Conservation (phyloP, 2,888 invertebrate species). For the Lottia gigantea region DNA sequence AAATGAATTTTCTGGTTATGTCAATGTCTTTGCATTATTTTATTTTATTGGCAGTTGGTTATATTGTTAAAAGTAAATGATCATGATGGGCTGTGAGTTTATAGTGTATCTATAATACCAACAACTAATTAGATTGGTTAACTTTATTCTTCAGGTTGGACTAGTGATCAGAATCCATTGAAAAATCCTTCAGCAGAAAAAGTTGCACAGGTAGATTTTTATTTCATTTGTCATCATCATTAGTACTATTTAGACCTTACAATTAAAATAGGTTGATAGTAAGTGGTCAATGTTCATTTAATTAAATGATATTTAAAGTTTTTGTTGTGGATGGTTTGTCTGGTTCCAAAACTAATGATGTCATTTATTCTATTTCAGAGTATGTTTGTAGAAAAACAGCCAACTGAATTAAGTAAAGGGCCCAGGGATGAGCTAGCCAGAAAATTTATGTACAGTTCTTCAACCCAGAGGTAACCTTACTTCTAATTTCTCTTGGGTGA, state of each 20-base stretch:
- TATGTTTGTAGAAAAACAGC: slow-evolving; percentile 49
- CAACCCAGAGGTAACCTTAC: slow-evolving; percentile 60
- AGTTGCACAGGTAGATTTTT: slow-evolving; percentile 43
- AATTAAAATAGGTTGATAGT: too few species aligned
- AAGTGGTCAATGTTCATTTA: neutral
- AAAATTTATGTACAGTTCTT: slow-evolving; percentile 62
- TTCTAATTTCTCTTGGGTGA: too few species aligned
- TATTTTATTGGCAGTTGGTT: too few species aligned
- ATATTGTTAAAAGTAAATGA: too few species aligned
- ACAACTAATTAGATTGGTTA: neutral
- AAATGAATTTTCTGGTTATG: too few species aligned
- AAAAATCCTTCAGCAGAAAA: slow-evolving; percentile 36
- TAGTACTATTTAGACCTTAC: too few species aligned
- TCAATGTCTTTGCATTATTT: too few species aligned
- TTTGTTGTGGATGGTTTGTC: too few species aligned
- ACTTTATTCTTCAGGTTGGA: slow-evolving; percentile 58
- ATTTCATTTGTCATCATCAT: neutral
- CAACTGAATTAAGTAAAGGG: slow-evolving; percentile 49
- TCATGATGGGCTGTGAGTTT: too few species aligned
- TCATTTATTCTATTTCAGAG: slow-evolving; percentile 34
- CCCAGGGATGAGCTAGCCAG: slow-evolving; percentile 58
- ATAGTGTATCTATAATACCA: too few species aligned
- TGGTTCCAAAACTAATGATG: neutral
- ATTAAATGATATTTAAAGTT: neutral
- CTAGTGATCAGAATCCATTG: slow-evolving; percentile 60